A percentile compares a stretch with the other conserved stretches of the same genome.
These are phyloP conservation scores for Himalopsyche japonica DNA, from an alignment of 2,888 invertebrate genomes.

Conservation along the genomic window DNA sequence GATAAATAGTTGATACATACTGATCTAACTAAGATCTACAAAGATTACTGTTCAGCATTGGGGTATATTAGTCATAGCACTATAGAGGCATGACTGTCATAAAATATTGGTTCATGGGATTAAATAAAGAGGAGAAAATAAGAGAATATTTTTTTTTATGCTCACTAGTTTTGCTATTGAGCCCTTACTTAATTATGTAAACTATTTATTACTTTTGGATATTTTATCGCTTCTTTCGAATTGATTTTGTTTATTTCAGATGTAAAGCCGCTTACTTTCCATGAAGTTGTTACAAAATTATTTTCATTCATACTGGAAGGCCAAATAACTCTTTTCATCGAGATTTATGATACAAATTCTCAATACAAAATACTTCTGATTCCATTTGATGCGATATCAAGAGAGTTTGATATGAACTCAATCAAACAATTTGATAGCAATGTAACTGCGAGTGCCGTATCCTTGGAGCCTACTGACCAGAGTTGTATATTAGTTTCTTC, in stretches of 20 bases:
- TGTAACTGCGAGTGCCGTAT: not conserved
- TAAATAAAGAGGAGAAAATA: no score
- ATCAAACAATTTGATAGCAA: not conserved
- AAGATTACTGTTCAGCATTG: no score
- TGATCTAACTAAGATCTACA: no score
- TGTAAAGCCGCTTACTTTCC: not conserved
- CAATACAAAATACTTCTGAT: not conserved
- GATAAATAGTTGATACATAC: no score
- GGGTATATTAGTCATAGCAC: no score
- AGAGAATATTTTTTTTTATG: no score
- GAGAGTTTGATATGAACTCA: not conserved
- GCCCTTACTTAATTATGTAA: no score
- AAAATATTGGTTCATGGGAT: no score
- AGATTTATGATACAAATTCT: not conserved
- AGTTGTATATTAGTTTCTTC: not conserved
- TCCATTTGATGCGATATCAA: not conserved
- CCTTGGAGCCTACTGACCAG: not conserved
- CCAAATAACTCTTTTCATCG: not conserved
- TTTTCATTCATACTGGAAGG: not conserved
- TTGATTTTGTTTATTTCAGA: not conserved
- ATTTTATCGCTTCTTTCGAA: not conserved
- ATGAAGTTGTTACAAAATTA: constrained; percentile 1
- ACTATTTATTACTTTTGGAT: no score
- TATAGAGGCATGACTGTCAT: no score
- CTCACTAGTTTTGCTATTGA: no score